These are phyloP conservation scores for Chamaedrilus cognettii DNA, from an alignment of 2,888 invertebrate species.

Conservation along the genomic window DNA sequence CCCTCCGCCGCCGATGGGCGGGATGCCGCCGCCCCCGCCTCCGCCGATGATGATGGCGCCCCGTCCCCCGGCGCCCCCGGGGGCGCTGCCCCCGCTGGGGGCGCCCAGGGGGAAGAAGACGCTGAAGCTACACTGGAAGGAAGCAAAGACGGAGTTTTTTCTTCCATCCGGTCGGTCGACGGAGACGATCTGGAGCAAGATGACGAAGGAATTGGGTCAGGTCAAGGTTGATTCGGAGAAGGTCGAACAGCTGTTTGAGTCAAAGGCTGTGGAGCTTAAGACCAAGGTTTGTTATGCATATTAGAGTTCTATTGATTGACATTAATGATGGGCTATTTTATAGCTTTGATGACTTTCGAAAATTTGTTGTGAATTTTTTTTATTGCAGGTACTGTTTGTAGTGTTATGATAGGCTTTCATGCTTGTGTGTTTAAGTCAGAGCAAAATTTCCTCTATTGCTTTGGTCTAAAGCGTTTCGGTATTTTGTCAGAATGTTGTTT, in stretches of 20 bases:
- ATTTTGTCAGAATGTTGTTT: too few relatives aligned
- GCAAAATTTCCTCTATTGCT: too few relatives aligned
- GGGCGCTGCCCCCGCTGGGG: slow-evolving; percentile 41
- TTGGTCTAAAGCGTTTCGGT: too few relatives aligned
- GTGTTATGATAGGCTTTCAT: too few relatives aligned
- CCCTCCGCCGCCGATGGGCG: slow-evolving; percentile 46
- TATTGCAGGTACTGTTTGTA: too few relatives aligned
- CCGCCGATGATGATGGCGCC: slow-evolving; percentile 44
- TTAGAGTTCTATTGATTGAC: too few relatives aligned
- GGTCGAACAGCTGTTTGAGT: slow-evolving; percentile 95
- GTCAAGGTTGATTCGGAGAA: slow-evolving; percentile 88
- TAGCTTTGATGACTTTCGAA: too few relatives aligned
- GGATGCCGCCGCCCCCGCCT: slow-evolving; percentile 30
- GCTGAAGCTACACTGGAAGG: slow-evolving; percentile 97
- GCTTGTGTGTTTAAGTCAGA: too few relatives aligned
- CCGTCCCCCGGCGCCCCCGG: slow-evolving; percentile 38
- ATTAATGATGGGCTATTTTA: too few relatives aligned
- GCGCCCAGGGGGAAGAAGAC: slow-evolving; percentile 77
- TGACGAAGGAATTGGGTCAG: slow-evolving; percentile 33
- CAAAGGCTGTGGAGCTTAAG: slow-evolving; percentile 90
- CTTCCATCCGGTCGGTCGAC: slow-evolving; percentile 40
- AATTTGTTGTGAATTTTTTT: too few relatives aligned
- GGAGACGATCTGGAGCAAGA: slow-evolving; percentile 54
- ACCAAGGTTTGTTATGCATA: too few relatives aligned
- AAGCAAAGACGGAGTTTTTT: slow-evolving; percentile 61